Percentiles rank a stretch among this genome's conserved stretches.
Conservation (phyloP, 2,888 invertebrate species). For the Pseudoips prasinana region DNA sequence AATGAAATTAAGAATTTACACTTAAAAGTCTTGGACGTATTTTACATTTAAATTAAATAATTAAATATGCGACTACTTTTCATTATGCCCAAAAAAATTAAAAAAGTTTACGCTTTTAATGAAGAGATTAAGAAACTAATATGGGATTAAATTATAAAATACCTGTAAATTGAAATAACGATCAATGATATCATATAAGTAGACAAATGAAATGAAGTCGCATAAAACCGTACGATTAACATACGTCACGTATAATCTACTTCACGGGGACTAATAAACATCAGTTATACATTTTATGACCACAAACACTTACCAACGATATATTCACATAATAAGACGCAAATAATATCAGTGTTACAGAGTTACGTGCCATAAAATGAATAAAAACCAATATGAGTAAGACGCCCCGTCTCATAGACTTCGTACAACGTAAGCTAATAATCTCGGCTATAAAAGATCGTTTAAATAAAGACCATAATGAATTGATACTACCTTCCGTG, state of each 20-base stretch:
- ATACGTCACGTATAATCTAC: constrained; percentile 13
- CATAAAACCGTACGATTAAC: constrained; percentile 24
- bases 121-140: background rate
- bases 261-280: constrained; percentile 4
- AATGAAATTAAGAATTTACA: constrained; percentile 49
- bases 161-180: no score
- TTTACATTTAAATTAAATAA: constrained; percentile 52
- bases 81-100: constrained; percentile 22
- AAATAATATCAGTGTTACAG: no score
- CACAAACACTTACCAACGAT: constrained; percentile 4
- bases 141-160: no score
- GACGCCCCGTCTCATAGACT: no score
- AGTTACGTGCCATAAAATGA: no score
- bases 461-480: constrained; percentile 62
- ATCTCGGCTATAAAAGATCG: no score
- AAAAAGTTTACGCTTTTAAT: background rate
- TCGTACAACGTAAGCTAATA: no score
- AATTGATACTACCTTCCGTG: constrained; percentile 78
- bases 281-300: constrained; percentile 7
- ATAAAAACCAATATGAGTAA: no score
- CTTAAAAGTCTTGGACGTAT: constrained; percentile 43
- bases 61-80: constrained; percentile 55
- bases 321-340: no score
- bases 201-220: constrained; percentile 39
- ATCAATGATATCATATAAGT: no score